Base-by-base conservation (phyloP, 2,797 vertebrate species). In the Semaprochilodus insignis region DNA sequence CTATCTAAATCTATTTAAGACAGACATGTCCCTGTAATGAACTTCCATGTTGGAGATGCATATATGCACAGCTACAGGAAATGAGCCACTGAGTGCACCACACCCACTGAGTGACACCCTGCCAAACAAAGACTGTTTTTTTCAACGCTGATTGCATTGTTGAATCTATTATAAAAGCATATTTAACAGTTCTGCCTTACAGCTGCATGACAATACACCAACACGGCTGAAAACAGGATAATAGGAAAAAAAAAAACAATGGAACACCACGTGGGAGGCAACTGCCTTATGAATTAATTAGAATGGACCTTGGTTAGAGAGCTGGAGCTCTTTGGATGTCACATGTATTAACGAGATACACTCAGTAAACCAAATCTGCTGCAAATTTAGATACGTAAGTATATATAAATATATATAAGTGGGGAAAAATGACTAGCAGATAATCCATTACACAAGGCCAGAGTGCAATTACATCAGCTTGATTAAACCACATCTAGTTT, bases 371-470 rank as follows among this genome's bases (percentile, higher is more conserved):
- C 6, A 36, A n/a, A 40, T n/a, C 36, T 69, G 19, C 51, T 34
- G 25, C 34, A 73, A 73, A 27, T 55, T 16, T 31, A 55, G 34
- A 31, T 13, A 34, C 71, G 19, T n/a, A n/a, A n/a, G n/a, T n/a
- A n/a, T n/a, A n/a, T n/a, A n/a, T n/a, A n/a, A n/a, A 31, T 31
- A 31, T 31, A 31, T 31, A 31, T 31, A 31, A 21, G 27, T 57
- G 71, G 51, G 71, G 57, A 74, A 7, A 74, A 55, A 54, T 55
- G 52, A 74, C 71, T 34, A 57, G 27, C 67, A 70, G 40, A 70
- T 70, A 70, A 73, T 31, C 70, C 25, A 55, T 34, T 21, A 73
- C 4, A 73, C 16, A 34, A 27, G 23, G 23, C 44, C 69, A 52
- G 36, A 11, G 51, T 55, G 15, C 13, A 73, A 73, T 73, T 73